Base-by-base conservation (phyloP, 2,113 vertebrate species). In the Petroica traversi region DNA sequence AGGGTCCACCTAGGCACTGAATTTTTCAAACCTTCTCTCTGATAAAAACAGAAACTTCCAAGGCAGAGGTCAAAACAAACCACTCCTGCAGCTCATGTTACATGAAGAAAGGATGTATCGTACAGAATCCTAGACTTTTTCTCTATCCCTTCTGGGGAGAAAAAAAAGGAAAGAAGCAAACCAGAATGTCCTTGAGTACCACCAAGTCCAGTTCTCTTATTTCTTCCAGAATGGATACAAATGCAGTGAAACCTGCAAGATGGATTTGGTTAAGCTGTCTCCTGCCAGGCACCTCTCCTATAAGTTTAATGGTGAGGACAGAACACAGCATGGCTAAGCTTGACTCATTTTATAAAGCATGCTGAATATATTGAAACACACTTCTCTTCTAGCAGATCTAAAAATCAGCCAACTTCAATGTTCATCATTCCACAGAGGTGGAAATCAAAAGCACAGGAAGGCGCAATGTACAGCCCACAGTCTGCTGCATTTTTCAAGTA, bases 381-480 rank as follows among this genome's bases (percentile, higher is more conserved):
- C 31, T 14, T 90, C 34, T 85, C 34, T 62, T 29, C 48, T 38
- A 64, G 57, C 31, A 85, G 33, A 76, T 72, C 48, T 83, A 85
- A 92, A 88, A 73, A 72, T 15, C 13, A 52, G 62, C 18, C 1
- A 5, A 33, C 66, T 92, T 90, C 67, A 88, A 17, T 14, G 49
- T 38, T 89, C 62, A 85, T 29, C 19, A 16, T 62, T 71, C 78
- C 63, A n/a, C 49, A 76, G 29, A 88, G 38, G 57, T 46, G 31
- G 33, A 80, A 86, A 61, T 13, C 88, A 73, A 82, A 67, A 88
- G 75, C 71, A 94, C 68, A 86, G 83, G 86, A 92, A 95, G 73
- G 69, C 0, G 0, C 36, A 59, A 43, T 12, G 77, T 84, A 51
- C 57, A 73, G 36, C 64, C 79, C 93, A 45, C 29, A 76, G 28